Base-by-base conservation (phyloP, 2,797 vertebrate genomes). In the Syndactyla subalaris region DNA sequence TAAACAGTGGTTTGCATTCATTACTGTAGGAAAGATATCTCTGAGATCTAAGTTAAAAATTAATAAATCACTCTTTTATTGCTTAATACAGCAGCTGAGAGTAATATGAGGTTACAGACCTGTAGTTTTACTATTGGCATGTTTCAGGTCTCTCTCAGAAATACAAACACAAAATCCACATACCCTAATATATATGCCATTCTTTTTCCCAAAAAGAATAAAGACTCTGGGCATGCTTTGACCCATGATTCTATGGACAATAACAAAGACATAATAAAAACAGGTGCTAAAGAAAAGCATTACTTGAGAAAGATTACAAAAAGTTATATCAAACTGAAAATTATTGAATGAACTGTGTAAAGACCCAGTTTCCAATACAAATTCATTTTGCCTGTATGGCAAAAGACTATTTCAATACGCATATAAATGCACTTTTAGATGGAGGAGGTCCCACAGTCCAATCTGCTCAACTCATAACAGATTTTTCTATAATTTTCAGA, bases 31-130 rank as follows among this genome's bases (percentile, higher is more conserved):
- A 89, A 95, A 94, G 51, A 86, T 58, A 92, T 86, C 88, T 87
- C 52, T 4, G 57, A 93, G 75, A 96, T 86, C 63, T 66, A 88
- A 86, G 79, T 94, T 97, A 95, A 97, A 95, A 97, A 94, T 81
- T 91, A 96, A 76, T 88, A 97, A 96, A 97, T 95, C 41, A 87
- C 55, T 62, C 79, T 92, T 94, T 95, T 94, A 93, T 93, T 94
- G 88, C 80, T 95, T 92, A 93, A 97, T 94, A 89, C 52, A 87
- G 85, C 48, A 87, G 41, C 57, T 93, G 73, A 86, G 88, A 93
- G 91, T 57, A 93, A 58, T 82, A 29, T 34, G 52, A 89, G 27
- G 39, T 85, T 91, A 90, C 41, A 97, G 87, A 94, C 12, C 75
- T 87, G 76, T 90, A 96, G 85, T 94, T 97, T 94, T 96, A 94